phyloP scores from a whole-genome alignment of 2,888 invertebrate species.

The Anodontia alba region DNA sequence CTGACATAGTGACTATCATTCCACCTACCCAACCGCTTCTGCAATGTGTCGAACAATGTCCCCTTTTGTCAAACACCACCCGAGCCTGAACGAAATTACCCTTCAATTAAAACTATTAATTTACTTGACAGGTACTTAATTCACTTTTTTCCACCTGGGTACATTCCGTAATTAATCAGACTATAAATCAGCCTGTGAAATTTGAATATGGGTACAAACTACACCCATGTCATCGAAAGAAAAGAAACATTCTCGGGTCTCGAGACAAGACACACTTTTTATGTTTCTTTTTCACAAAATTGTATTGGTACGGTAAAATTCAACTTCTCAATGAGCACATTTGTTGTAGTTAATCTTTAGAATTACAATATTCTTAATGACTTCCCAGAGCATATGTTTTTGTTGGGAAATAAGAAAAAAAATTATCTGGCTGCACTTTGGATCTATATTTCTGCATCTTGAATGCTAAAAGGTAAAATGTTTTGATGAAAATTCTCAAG shows the following conservation, averaged over 20 bases:
- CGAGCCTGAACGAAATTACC: constrained; percentile 37
- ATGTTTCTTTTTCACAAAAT: too few species aligned
- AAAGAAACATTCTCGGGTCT: background rate
- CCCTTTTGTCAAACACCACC: background rate
- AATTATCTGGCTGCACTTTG: too few species aligned
- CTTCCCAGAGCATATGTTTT: too few species aligned
- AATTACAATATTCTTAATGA: too few species aligned
- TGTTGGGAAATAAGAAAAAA: too few species aligned
- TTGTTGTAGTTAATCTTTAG: too few species aligned
- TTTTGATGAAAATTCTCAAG: too few species aligned
- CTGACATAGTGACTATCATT: background rate
- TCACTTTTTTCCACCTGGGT: constrained; percentile 13
- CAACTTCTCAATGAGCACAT: too few species aligned
- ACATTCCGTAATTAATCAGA: constrained; percentile 6
- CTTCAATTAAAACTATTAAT: constrained; percentile 60
- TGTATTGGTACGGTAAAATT: too few species aligned
- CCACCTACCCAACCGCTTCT: background rate
- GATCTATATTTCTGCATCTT: too few species aligned
- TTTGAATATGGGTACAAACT: background rate
- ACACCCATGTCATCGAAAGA: background rate
- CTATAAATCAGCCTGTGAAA: background rate
- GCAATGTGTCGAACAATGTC: background rate
- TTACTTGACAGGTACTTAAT: constrained; percentile 36
- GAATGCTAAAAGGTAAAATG: too few species aligned
- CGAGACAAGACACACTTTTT: too few species aligned